phyloP scores from a whole-genome alignment of 2,888 invertebrate genomes.

The Pammene aurita region DNA sequence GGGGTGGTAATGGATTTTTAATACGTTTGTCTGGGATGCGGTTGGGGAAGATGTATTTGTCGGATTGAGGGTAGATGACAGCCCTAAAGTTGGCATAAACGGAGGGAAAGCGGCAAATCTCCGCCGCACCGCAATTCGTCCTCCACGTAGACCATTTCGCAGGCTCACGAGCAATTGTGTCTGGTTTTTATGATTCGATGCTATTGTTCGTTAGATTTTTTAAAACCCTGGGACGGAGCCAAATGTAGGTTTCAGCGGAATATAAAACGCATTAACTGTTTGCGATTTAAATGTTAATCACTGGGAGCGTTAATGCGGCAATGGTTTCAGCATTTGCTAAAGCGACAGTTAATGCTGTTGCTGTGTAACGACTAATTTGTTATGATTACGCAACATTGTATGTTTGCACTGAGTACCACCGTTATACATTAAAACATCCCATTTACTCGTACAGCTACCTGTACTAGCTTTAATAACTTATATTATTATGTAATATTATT shows the following conservation, averaged over 20 bases:
- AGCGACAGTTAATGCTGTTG: slow-evolving; percentile 8
- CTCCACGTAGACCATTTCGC: slow-evolving; percentile 52
- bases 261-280: slow-evolving; percentile 38
- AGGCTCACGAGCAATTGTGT: slow-evolving; percentile 59
- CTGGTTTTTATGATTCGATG: slow-evolving; percentile 56
- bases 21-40: slow-evolving; percentile 1
- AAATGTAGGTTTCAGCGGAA: slow-evolving; percentile 36
- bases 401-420: too few relatives aligned
- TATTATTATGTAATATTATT: too few relatives aligned
- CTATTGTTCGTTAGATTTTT: slow-evolving; percentile 55
- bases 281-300: slow-evolving; percentile 35
- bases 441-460: too few relatives aligned
- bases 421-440: too few relatives aligned
- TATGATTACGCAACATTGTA: not conserved
- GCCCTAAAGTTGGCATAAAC: slow-evolving; percentile 40
- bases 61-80: slow-evolving; percentile 34
- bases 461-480: too few relatives aligned
- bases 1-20: slow-evolving; percentile 34
- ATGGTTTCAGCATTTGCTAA: slow-evolving; percentile 18
- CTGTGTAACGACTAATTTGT: not conserved
- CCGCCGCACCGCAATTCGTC: slow-evolving; percentile 52
- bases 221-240: slow-evolving; percentile 45
- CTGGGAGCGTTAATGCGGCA: slow-evolving; percentile 18
- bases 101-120: slow-evolving; percentile 53
- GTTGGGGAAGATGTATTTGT: slow-evolving; percentile 12